Evolutionary conservation across 2,113 vertebrate species (phyloP), one percentile per base, ranked within the genome.

Genomic region (Dasyurus viverrinus): DNA sequence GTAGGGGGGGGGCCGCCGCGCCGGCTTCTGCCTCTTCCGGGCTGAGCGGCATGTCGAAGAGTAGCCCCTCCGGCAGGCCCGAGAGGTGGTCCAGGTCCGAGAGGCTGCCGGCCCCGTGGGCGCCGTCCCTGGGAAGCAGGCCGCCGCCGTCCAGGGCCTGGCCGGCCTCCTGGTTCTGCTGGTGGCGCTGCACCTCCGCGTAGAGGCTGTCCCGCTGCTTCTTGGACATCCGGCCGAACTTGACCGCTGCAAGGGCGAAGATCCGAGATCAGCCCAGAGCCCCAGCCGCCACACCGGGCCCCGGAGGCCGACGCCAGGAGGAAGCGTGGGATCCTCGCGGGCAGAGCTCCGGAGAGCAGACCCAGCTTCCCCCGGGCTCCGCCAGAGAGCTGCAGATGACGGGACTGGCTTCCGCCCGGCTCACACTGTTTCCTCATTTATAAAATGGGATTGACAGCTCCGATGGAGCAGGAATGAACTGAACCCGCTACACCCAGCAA

Each of bases 151-250:
- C 99, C 27, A 95, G 1, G 25, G 95, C 97, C 0, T 96, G 47
- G 0, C 94, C 94, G 92, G 98, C 98, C 95, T 99, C 99, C 98
- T 99, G 99, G 91, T 98, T 99, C 98, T 99, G 99, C 96, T 99
- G 99, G 97, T 99, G 99, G 93, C 99, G 99, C 98, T 99, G 99
- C 89, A 99, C 99, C 98, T 99, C 99, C 0, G 99, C 99, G 0
- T 99, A 99, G 30, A 99, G 98, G 97, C 99, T 99, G 98, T 99
- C 99, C 2, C 99, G 98, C 97, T 99, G 99, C 98, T 99, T 99
- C 98, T 99, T 99, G 0, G 99, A 99, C 99, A 99, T 99, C 94
- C 99, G 99, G n/a, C 99, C 99, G 0, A 99, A 99, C 97, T 99
- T 99, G 96, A 99, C 99, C 2, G 99, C 99, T 99, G 68, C 19